phyloP scores from a whole-genome alignment of 2,113 vertebrate species.

The Piaya cayana region DNA sequence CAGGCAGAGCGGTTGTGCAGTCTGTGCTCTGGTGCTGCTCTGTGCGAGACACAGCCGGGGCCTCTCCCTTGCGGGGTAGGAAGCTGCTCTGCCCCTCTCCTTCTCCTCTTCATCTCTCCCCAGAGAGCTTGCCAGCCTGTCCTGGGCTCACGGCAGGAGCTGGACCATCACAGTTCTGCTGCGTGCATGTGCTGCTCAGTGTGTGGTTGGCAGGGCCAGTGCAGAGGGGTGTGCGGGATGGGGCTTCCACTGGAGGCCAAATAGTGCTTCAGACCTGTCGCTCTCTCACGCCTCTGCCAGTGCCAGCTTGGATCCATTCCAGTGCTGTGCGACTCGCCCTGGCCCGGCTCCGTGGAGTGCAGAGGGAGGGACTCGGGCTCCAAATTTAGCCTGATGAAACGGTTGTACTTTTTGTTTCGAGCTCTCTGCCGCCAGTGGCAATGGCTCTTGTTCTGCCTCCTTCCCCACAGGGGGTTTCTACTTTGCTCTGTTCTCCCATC shows the following conservation, averaged over 20 bases:
- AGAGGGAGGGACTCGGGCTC: not conserved
- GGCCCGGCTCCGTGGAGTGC: not conserved
- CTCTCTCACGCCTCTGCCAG: fast-evolving
- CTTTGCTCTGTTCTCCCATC: not conserved
- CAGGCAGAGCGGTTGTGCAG: not conserved
- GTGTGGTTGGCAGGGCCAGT: fast-evolving
- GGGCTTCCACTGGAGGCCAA: not conserved
- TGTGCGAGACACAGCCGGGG: fast-evolving
- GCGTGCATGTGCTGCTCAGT: fast-evolving
- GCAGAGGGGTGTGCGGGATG: fast-evolving
- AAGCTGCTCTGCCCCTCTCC: not conserved
- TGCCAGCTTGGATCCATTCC: not conserved
- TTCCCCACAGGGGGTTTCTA: not conserved
- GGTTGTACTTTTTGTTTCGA: not conserved
- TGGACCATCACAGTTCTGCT: fast-evolving
- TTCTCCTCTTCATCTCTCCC: not conserved
- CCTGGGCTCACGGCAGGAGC: fast-evolving
- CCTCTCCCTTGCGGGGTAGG: fast-evolving
- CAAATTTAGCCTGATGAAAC: slow-evolving; percentile 61
- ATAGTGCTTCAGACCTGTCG: fast-evolving
- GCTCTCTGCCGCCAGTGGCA: not conserved
- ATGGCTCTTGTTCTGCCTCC: not conserved
- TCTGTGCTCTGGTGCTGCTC: fast-evolving
- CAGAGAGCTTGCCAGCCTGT: not conserved
- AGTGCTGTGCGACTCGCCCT: not conserved